Evolutionary conservation across 2,113 vertebrate genomes (phyloP), one percentile per base, ranked within the genome.

Genomic region (Tetrao urogallus): DNA sequence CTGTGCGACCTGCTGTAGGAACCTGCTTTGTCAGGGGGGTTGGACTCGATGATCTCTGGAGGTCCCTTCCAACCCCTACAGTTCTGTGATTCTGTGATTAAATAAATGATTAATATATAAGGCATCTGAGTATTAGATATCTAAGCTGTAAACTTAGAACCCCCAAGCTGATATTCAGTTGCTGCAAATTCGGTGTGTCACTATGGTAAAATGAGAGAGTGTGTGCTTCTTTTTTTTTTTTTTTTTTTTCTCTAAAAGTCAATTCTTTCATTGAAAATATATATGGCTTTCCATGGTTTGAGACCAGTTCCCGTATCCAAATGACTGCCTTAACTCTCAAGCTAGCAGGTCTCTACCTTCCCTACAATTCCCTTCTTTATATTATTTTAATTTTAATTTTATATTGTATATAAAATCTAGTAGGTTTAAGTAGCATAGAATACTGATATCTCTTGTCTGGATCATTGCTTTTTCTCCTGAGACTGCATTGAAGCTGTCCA

Each of bases 131-230:
- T 48, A 40, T 60, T 54, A 48, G 20, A 7, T 42, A 52, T 13
- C 24, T 10, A 36, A 8, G 2, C 30, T 57, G 54, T 34, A 81
- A 92, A 52, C 11, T 20, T 81, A 50, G 18, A 28, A 65, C 9
- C 10, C 2, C 8, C 15, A 60, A 16, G 27, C 5, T 4, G 13
- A 21, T 76, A 3, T 76, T 71, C 2, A 1, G 5, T 80, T 3
- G 0, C 52, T 56, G 52, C 7, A 36, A 54, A 70, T 47, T 60
- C 50, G 6, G 9, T 22, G 17, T 75, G 38, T 25, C n/a, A 58
- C 13, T 13, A 36, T 20, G 45, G 8, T 18, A 71, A 21, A 25
- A 32, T 45, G 7, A 32, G 36, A 8, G 19, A 0, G 2, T 72
- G 30, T 15, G 38, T 50, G 7, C 10, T 18, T 63, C 67, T 38